Percentiles rank a stretch among this genome's conserved stretches.
phyloP scores from a whole-genome alignment of 2,888 invertebrate genomes.

The Acronicta aceris region DNA sequence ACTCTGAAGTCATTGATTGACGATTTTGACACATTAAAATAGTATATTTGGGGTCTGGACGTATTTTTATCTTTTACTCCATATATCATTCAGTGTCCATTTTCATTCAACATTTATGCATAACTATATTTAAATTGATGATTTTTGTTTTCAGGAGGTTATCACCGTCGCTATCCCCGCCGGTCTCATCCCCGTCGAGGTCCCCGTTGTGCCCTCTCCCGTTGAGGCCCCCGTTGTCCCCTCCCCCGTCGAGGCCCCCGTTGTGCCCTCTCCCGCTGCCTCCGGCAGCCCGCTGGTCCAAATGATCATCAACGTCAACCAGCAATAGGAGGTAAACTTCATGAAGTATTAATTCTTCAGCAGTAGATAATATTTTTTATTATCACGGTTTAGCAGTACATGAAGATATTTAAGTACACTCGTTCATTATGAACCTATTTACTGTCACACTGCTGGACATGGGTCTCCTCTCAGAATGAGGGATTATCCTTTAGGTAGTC shows the following conservation, averaged over 20 bases:
- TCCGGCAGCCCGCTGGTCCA: constrained; percentile 60
- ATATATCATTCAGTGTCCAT: no score
- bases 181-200: constrained; percentile 49
- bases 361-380: not conserved
- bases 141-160: constrained; percentile 28
- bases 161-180: constrained; percentile 56
- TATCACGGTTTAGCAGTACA: no score
- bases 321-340: constrained; percentile 24
- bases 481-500: no score
- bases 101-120: no score
- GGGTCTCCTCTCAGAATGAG: no score
- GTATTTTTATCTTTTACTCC: no score
- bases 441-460: no score
- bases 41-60: no score
- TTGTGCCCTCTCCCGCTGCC: constrained; percentile 40
- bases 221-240: constrained; percentile 37
- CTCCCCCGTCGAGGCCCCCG: constrained; percentile 45
- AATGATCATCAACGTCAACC: constrained; percentile 63
- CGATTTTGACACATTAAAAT: no score
- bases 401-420: no score
- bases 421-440: no score
- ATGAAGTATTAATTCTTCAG: not conserved
- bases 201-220: constrained; percentile 49
- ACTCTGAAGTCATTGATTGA: no score
- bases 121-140: not conserved